Evolutionary conservation across 2,113 vertebrate genomes (phyloP), one percentile per base, ranked within the genome.

Genomic region (Salminus brasiliensis): DNA sequence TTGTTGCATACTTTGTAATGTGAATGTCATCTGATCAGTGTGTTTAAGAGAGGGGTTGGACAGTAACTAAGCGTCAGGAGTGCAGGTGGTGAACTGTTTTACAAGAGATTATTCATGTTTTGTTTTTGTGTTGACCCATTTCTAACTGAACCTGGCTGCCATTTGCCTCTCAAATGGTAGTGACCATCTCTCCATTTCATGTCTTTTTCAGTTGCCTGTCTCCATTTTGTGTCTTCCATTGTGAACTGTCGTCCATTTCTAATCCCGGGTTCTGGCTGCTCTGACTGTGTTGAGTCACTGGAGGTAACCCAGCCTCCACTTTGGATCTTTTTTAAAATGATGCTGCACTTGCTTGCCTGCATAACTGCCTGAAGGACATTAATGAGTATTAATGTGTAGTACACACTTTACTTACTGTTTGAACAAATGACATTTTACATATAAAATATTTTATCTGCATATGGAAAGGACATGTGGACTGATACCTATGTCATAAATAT

Each of bases 181-280:
- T 84, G 74, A 81, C 62, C 78, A 78, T 81, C 25, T 84, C 69
- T 79, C 59, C 83, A 84, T 84, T 81, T 79, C 74, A 69, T 68
- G 74, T 84, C 72, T 83, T 63, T 81, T 84, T 84, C 83, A 84
- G 83, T 84, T 79, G 70, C 81, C 80, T 72, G 81, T 83, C 70
- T 80, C 41, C 78, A 79, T 84, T 81, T 74, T 78, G 79, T 84
- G 79, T 84, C 70, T 63, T 81, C 79, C 83, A 84, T 84, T 78
- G 60, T 83, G 72, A 83, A 83, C 59, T 80, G 63, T 81, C 83
- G 71, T 84, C 82, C 78, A 80, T 81, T 69, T 79, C 78, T 78
- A 65, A 78, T 72, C 63, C 74, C 15, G 78, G 78, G 32, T 72
- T 81, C 74, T 69, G 74, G 75, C 52, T 55, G 82, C 69, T 73